These are phyloP conservation scores for Noctua janthe DNA, from an alignment of 2,888 invertebrate genomes.

Conservation along the genomic window DNA sequence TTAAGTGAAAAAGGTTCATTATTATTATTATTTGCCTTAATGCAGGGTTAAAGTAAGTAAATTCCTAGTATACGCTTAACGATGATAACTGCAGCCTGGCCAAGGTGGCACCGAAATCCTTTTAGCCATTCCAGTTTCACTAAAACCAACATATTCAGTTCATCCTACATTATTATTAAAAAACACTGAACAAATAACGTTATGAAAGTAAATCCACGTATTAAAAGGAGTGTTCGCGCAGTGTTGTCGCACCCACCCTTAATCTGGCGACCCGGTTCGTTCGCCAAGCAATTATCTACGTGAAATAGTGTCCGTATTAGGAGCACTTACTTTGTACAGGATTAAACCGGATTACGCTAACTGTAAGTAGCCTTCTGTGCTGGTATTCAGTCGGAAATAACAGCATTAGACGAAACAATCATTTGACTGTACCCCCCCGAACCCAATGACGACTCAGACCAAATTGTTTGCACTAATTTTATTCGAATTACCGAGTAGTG, in stretches of 20 bases:
- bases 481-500: constrained; percentile 52
- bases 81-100: constrained; percentile 20
- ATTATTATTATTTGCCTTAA: background rate
- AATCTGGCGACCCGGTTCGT: constrained; percentile 78
- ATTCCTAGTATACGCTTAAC: constrained; percentile 30
- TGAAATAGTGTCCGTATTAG: constrained; percentile 87
- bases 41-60: background rate
- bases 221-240: constrained; percentile 75
- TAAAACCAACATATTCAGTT: constrained; percentile 44
- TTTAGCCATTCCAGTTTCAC: constrained; percentile 30
- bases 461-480: constrained; percentile 66
- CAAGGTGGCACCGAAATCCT: constrained; percentile 11
- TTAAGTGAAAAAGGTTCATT: constrained; percentile 3
- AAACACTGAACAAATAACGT: constrained; percentile 62
- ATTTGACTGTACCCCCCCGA: constrained; percentile 41
- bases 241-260: constrained; percentile 74
- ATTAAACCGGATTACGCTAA: constrained; percentile 85
- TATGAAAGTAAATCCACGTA: constrained; percentile 66
- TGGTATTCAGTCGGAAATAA: constrained; percentile 76
- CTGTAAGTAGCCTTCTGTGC: constrained; percentile 81
- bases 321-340: constrained; percentile 85
- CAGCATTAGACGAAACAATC: constrained; percentile 71
- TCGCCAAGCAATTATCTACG: constrained; percentile 88
- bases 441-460: constrained; percentile 41
- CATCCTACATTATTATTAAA: constrained; percentile 60